phyloP scores from a whole-genome alignment of 2,113 vertebrate genomes.

The Muntiacus reevesi region DNA sequence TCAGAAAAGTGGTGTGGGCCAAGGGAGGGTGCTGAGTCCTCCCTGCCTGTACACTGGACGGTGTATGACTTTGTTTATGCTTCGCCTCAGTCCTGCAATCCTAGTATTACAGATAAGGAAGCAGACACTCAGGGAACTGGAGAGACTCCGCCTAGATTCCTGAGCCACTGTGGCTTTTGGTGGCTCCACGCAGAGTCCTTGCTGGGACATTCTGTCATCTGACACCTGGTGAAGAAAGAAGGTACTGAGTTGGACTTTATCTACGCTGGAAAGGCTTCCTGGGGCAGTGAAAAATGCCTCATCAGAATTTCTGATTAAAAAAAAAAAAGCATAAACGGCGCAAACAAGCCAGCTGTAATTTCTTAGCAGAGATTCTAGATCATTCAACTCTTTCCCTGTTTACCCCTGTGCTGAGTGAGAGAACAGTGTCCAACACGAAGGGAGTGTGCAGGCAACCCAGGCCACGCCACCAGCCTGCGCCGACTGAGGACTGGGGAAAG shows the following conservation, averaged over 20 bases:
- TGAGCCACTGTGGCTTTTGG: not conserved
- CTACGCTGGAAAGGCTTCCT: not conserved
- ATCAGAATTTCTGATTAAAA: slow-evolving; percentile 4
- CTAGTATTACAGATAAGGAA: slow-evolving; percentile 13
- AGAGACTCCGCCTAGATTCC: slow-evolving; percentile 31
- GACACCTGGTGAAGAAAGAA: slow-evolving; percentile 33
- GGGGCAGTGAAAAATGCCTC: slow-evolving; percentile 11
- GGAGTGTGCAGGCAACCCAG: not conserved
- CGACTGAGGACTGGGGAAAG: not conserved
- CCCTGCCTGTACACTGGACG: not conserved
- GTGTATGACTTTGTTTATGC: not conserved
- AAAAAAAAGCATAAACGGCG: slow-evolving; percentile 6
- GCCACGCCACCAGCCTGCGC: not conserved
- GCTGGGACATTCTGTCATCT: slow-evolving; percentile 35
- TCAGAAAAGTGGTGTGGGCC: not conserved
- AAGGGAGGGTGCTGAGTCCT: not conserved
- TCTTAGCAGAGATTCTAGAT: not conserved
- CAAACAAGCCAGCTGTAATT: not conserved
- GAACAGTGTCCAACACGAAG: not conserved
- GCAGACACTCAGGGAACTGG: not conserved
- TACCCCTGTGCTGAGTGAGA: not conserved
- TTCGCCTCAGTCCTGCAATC: not conserved
- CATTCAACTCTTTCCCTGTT: not conserved
- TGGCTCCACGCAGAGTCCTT: not conserved
- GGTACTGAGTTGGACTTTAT: not conserved